These are phyloP conservation scores for Erynnis tages DNA, from an alignment of 2,888 invertebrate species.

Conservation along the genomic window DNA sequence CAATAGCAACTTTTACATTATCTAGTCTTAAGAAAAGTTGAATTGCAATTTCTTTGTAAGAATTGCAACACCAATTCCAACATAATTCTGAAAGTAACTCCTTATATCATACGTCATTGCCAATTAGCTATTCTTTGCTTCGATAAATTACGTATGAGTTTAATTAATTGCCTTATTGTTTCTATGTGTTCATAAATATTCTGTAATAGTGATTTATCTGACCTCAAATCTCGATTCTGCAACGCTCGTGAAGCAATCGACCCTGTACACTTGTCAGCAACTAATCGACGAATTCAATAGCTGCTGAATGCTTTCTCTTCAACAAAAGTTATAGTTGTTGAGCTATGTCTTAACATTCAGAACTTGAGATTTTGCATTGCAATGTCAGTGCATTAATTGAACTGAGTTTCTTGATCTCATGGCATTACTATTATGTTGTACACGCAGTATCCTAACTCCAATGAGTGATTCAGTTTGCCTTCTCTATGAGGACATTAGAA, in stretches of 20 bases:
- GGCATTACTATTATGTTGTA: too few relatives aligned
- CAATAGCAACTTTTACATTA: too few relatives aligned
- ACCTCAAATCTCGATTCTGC: slow-evolving; percentile 1
- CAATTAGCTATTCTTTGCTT: too few relatives aligned
- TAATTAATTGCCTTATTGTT: background rate
- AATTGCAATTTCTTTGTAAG: too few relatives aligned
- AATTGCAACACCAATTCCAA: background rate
- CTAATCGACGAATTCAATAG: background rate
- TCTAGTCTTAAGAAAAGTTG: too few relatives aligned
- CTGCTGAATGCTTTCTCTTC: slow-evolving; percentile 3
- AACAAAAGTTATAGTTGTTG: background rate
- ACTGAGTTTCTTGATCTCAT: too few relatives aligned
- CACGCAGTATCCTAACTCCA: too few relatives aligned
- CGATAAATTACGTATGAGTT: background rate
- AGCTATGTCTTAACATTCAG: background rate
- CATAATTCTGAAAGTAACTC: background rate
- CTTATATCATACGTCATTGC: too few relatives aligned
- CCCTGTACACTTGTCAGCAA: slow-evolving; percentile 9
- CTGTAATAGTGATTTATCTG: background rate
- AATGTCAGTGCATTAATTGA: too few relatives aligned
- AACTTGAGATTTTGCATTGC: background rate
- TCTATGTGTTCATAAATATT: background rate
- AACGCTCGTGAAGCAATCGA: slow-evolving; percentile 3
- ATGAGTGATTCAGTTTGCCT: too few relatives aligned
- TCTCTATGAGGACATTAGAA: too few relatives aligned